phyloP scores from a whole-genome alignment of 2,113 vertebrate species.

The Atrichornis clamosus region DNA sequence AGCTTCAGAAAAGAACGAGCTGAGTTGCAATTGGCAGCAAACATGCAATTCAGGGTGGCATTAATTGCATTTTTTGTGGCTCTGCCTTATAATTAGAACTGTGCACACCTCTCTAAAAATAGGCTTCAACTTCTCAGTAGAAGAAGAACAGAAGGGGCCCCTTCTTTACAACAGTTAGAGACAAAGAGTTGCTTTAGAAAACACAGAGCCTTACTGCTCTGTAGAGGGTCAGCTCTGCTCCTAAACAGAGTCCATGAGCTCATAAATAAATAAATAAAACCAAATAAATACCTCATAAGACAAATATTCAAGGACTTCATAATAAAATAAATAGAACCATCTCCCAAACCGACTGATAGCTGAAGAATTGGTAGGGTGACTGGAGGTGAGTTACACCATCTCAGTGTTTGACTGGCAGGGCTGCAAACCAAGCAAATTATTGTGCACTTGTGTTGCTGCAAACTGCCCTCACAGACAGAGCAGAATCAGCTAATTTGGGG shows the following conservation, averaged over 20 bases:
- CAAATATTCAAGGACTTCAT: neutral
- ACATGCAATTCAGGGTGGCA: neutral
- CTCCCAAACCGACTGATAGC: neutral
- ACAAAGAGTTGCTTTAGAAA: neutral
- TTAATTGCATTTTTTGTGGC: neutral
- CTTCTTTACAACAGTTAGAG: neutral
- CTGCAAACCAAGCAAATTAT: slow-evolving; percentile 7
- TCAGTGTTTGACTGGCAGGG: neutral
- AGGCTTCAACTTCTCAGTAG: neutral
- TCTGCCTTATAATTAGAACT: neutral
- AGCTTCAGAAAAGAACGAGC: neutral
- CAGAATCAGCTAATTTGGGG: neutral
- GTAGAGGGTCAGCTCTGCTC: neutral
- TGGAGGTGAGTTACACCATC: neutral
- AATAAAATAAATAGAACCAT: neutral
- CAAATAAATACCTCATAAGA: neutral
- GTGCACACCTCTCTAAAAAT: neutral
- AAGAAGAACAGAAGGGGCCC: neutral
- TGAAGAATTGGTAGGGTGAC: neutral
- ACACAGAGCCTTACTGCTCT: neutral
- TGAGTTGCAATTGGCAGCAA: neutral
- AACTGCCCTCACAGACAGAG: neutral
- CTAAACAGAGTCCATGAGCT: neutral
- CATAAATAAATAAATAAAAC: neutral
- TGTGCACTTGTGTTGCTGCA: rapidly evolving